These are phyloP conservation scores for Metallyticus violacea DNA, from an alignment of 2,888 invertebrate species.

Conservation along the genomic window DNA sequence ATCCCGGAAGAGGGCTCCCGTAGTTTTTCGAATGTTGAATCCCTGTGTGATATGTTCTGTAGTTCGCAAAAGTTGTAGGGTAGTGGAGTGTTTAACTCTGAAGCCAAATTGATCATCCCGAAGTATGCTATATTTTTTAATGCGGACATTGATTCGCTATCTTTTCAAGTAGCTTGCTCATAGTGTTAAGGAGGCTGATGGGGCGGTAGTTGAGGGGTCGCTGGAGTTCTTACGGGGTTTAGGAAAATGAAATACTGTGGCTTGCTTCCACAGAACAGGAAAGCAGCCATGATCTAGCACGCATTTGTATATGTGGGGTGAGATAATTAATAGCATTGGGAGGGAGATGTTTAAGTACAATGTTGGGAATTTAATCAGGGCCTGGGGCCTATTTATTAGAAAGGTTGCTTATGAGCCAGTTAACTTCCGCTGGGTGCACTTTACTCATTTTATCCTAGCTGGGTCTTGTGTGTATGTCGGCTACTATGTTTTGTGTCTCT, in stretches of 20 bases:
- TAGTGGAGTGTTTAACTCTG: background rate
- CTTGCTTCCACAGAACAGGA: slow-evolving; percentile 36
- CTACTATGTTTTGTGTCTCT: background rate
- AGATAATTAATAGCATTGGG: slow-evolving; percentile 31
- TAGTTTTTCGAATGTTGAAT: too few relatives aligned
- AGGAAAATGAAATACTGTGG: slow-evolving; percentile 34
- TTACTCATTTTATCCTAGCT: background rate
- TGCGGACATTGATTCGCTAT: too few relatives aligned
- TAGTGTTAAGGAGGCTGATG: slow-evolving; percentile 36
- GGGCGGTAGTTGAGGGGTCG: slow-evolving; percentile 38
- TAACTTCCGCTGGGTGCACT: too few relatives aligned
- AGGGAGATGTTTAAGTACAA: slow-evolving; percentile 31
- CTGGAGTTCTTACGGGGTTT: slow-evolving; percentile 36
- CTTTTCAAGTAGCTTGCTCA: slow-evolving; percentile 37
- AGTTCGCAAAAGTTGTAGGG: background rate
- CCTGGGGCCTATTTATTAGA: background rate
- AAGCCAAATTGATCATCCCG: slow-evolving; percentile 26
- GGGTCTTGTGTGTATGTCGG: background rate
- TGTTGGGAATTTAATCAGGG: slow-evolving; percentile 15
- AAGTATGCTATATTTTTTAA: too few relatives aligned
- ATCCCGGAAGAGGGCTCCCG: background rate
- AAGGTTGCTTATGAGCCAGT: background rate
- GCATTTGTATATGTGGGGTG: too few relatives aligned
- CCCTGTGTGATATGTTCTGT: too few relatives aligned
- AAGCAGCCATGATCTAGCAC: too few relatives aligned